Evolutionary conservation across 2,113 vertebrate species (phyloP), one percentile per base, ranked within the genome.

Genomic region (Sorex fumeus): DNA sequence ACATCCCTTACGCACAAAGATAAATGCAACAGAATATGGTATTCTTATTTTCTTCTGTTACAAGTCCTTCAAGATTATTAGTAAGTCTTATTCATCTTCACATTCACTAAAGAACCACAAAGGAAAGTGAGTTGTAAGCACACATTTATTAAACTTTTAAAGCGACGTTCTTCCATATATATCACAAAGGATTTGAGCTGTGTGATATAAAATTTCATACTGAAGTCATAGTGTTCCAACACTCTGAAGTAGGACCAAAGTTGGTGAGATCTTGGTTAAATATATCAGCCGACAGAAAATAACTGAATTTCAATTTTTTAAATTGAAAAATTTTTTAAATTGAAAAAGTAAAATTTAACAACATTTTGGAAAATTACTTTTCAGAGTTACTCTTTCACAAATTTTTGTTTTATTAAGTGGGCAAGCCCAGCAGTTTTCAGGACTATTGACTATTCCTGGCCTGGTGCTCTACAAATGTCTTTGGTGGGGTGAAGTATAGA

Each of bases 1-100:
- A 60, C 27, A 23, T 40, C 40, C 15, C 70, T 64, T 43, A 43
- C 36, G 15, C 11, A 18, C 12, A 16, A 21, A 91, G 57, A 88
- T 18, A 88, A 87, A 74, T 9, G 76, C 50, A 85, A 71, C 9
- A 23, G 16, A 69, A 91, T 25, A 75, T 4, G 25, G 11, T 53
- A 74, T 12, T 47, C 18, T 15, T 21, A 69, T 77, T 72, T 93
- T 79, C 81, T 88, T 90, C 57, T 80, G 13, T 77, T 89, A 71
- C 16, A 88, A 75, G 53, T 82, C 2, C 16, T 72, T 80, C 40
- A 93, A 6, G 34, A 6, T 47, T 36, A 93, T 84, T 74, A 67
- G 2, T 50, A 7, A 45, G 69, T 43, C 36, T 28, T 89, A 71
- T 5, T 84, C 30, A 74, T 25, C 78, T 77, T 79, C 28, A 67